A percentile compares a stretch with the other conserved stretches of the same genome.
These are phyloP conservation scores for Drosophila pseudoananassae DNA, from an alignment of 1,140 invertebrate species.

Conservation along the genomic window DNA sequence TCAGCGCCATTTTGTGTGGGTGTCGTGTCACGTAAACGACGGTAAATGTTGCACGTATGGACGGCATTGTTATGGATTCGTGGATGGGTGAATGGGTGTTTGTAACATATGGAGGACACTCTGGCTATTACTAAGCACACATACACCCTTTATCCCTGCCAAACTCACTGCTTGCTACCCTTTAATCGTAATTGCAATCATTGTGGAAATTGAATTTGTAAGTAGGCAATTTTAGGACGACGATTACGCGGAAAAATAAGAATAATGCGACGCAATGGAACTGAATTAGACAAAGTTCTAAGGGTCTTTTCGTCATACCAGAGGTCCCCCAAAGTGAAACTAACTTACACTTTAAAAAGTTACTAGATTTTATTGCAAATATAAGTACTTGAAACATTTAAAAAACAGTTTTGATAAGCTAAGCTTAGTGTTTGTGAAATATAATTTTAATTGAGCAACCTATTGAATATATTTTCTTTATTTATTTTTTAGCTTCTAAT, in stretches of 20 bases:
- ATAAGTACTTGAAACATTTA: too few relatives aligned
- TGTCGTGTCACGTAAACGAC: conserved; percentile 70
- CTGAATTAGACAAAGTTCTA: conserved; percentile 49
- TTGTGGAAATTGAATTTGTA: conserved; percentile 78
- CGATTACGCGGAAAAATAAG: conserved; percentile 54
- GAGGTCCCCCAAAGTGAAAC: neutral
- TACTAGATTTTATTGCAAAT: too few relatives aligned
- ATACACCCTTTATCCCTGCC: conserved; percentile 15
- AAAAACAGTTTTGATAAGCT: too few relatives aligned
- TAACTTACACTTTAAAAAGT: too few relatives aligned
- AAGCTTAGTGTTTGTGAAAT: too few relatives aligned
- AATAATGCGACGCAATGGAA: conserved; percentile 68
- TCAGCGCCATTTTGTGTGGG: conserved; percentile 32
- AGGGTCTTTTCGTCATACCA: neutral
- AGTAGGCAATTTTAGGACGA: conserved; percentile 69
- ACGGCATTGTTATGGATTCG: conserved; percentile 30
- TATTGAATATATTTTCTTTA: too few relatives aligned
- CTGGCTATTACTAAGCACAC: conserved; percentile 3
- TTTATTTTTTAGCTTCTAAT: neutral
- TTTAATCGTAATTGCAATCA: conserved; percentile 72
- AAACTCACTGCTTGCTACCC: conserved; percentile 2
- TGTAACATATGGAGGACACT: conserved; percentile 37
- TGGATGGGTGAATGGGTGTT: conserved; percentile 1
- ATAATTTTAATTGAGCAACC: too few relatives aligned
- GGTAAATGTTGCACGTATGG: conserved; percentile 71